These are phyloP conservation scores for Drosophila subpulchrella DNA, from an alignment of 1,140 invertebrate species.

Conservation along the genomic window DNA sequence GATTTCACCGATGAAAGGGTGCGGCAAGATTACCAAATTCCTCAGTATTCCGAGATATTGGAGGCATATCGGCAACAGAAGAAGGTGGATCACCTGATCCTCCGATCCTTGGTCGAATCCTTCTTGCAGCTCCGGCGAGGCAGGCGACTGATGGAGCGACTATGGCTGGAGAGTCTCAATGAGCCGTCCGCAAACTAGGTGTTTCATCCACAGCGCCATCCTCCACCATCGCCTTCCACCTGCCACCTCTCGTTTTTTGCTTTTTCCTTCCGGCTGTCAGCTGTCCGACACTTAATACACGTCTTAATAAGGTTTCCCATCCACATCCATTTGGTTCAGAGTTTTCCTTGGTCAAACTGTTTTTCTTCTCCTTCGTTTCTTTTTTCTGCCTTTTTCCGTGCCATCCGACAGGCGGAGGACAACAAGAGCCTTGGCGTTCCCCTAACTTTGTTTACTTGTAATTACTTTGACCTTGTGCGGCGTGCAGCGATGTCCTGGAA, in stretches of 20 bases:
- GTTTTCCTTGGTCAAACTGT: slow-evolving; percentile 15
- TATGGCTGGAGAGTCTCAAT: neutral
- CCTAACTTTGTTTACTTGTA: slow-evolving; percentile 58
- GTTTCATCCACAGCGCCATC: neutral
- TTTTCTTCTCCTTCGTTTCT: neutral
- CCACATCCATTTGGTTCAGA: neutral
- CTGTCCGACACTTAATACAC: slow-evolving; percentile 14
- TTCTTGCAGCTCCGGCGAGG: neutral
- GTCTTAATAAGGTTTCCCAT: slow-evolving; percentile 25
- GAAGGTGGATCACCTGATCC: neutral
- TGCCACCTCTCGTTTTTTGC: neutral
- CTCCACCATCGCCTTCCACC: neutral
- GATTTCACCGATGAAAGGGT: neutral
- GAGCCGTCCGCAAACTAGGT: neutral
- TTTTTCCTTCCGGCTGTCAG: slow-evolving; percentile 4
- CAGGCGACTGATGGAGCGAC: neutral
- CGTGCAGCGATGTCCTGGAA: slow-evolving; percentile 1
- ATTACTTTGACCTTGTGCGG: slow-evolving; percentile 53
- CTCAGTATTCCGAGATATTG: neutral
- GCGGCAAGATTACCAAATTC: too few species aligned
- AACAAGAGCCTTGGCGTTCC: slow-evolving; percentile 11
- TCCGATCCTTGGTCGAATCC: neutral
- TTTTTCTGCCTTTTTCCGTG: neutral
- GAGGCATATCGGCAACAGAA: neutral
- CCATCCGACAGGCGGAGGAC: neutral